Percentiles rank a stretch among this genome's conserved stretches.
phyloP scores from a whole-genome alignment of 2,888 invertebrate species.

The Diachrysia chrysitis region DNA sequence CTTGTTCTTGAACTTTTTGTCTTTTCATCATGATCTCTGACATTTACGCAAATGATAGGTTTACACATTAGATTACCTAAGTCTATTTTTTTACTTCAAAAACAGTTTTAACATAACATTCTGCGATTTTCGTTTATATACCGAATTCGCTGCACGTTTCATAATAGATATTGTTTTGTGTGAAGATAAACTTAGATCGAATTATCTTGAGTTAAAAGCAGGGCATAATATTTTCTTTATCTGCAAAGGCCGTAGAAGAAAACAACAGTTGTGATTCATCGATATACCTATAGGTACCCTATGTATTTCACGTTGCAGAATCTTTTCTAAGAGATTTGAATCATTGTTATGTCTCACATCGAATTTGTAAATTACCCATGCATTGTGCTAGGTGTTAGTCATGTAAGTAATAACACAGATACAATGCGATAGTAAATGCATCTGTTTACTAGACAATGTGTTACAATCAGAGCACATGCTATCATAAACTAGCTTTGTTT shows the following conservation, averaged over 20 bases:
- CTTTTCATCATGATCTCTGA: no score
- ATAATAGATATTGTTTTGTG: not conserved
- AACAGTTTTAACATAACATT: no score
- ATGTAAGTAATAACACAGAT: not conserved
- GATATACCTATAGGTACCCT: no score
- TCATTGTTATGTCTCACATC: not conserved
- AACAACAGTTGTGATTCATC: not conserved
- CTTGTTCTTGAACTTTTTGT: not conserved
- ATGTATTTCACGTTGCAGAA: not conserved
- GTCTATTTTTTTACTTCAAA: no score
- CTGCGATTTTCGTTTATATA: no score
- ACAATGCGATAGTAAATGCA: conserved; percentile 2
- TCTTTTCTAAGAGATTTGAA: not conserved
- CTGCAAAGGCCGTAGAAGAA: not conserved
- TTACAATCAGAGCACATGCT: conserved; percentile 1
- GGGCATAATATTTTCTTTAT: not conserved
- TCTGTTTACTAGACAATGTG: conserved; percentile 7
- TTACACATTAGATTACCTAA: no score
- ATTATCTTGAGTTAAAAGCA: not conserved
- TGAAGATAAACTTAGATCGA: no score
- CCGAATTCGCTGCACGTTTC: not conserved
- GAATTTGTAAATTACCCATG: not conserved
- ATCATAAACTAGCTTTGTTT: not conserved
- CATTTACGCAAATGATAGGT: no score
- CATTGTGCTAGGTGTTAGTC: not conserved